Evolutionary conservation across 2,888 invertebrate species (phyloP), one percentile per base, ranked within the genome.

Genomic region (Rotaria macrura): DNA sequence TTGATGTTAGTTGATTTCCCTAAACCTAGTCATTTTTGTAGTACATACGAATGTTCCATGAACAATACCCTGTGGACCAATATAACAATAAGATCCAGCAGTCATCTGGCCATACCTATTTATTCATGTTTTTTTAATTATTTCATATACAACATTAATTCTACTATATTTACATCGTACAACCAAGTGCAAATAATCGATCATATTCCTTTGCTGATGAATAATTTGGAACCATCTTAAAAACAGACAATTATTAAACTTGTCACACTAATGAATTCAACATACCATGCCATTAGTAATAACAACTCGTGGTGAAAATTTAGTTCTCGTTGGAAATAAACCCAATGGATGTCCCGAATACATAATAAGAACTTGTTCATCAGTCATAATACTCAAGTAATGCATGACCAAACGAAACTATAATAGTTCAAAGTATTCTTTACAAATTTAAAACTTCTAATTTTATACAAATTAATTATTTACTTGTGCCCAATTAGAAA

Each of bases 71-170:
- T 93, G 93, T 17, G 93, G 93, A 12, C 93, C 93, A 87, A 93
- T 93, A 89, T 93, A 93, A 87, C 93, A 93, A 88, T 91, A 93
- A 88, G 92, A 92, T 25, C 93, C 93, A 14, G 93, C 93, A 10
- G 93, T 93, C 93, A 93, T 93, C 89, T 93, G 93, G 0, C 93
- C 93, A 89, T 93, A 93, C 90, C 92, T 92, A 85, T n/a, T n/a
- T n/a, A n/a, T 38, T 84, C 1, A 25, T n/a, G 49, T 74, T n/a
- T 47, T 29, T 9, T 7, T 57, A 57, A 12, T 49, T 49, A 23
- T 47, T 34, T 65, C 17, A 2, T 29, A 23, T 9, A 29, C 7
- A 65, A 49, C 2, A 2, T 85, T 4, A 85, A 40, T 34, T 85
- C 14, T 84, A n/a, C 14, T 10, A 38, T n/a, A 54, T 29, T 90